Percentiles rank a stretch among this genome's conserved stretches.
These are phyloP conservation scores for Selene dorsalis DNA, from an alignment of 2,797 vertebrate genomes.

Conservation along the genomic window DNA sequence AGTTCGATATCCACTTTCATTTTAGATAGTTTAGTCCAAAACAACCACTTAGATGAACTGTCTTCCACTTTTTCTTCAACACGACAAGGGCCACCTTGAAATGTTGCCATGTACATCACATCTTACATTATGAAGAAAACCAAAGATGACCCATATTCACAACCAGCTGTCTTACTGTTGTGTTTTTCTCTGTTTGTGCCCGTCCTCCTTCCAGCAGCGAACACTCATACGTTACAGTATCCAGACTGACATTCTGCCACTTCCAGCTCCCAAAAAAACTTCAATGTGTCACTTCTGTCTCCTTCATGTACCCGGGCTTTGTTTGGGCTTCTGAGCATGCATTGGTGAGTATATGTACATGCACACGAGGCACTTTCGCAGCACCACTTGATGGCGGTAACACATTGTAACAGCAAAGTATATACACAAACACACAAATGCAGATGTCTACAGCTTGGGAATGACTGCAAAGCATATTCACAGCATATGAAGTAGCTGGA, in stretches of 20 bases:
- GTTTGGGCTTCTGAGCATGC: slow-evolving; percentile 24
- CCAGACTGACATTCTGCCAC: slow-evolving; percentile 41
- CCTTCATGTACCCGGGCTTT: slow-evolving; percentile 13
- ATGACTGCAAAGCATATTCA: slow-evolving; percentile 9
- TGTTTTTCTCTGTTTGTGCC: slow-evolving; percentile 21
- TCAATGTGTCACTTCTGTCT: slow-evolving; percentile 33
- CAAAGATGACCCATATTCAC: slow-evolving; percentile 46
- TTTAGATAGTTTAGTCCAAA: not conserved
- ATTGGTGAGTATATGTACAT: not conserved
- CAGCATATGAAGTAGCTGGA: slow-evolving; percentile 27
- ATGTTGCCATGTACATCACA: not conserved
- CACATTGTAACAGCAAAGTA: slow-evolving; percentile 23
- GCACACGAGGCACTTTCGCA: not conserved
- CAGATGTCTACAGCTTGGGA: not conserved
- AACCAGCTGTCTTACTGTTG: slow-evolving; percentile 25
- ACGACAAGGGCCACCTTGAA: not conserved
- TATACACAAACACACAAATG: slow-evolving; percentile 6
- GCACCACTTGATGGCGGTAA: slow-evolving; percentile 64
- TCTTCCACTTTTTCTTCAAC: not conserved
- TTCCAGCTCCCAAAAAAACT: slow-evolving; percentile 31
- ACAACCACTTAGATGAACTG: not conserved
- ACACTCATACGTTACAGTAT: slow-evolving; percentile 39
- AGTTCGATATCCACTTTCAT: slow-evolving; percentile 5
- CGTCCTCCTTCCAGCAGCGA: slow-evolving; percentile 5
- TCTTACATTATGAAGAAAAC: slow-evolving; percentile 19